Percentiles rank a stretch among this genome's conserved stretches.
These are phyloP conservation scores for Pammene aurita DNA, from an alignment of 2,888 invertebrate genomes.

Conservation along the genomic window DNA sequence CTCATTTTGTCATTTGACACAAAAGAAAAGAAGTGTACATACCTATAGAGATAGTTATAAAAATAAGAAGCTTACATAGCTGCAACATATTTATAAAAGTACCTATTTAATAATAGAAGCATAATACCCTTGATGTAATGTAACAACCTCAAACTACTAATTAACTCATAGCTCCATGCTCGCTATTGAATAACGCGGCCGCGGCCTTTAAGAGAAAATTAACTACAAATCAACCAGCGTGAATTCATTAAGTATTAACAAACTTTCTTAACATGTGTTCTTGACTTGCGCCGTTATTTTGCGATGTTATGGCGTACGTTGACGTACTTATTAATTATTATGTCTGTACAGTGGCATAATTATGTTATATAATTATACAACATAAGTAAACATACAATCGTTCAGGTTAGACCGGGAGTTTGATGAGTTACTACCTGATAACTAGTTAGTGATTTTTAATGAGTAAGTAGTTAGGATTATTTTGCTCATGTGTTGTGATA, in stretches of 20 bases:
- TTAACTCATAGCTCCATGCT: conserved; percentile 53
- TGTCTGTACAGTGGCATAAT: conserved; percentile 9
- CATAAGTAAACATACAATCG: neutral
- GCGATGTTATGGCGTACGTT: conserved; percentile 45
- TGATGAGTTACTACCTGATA: too few relatives aligned
- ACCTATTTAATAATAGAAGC: neutral
- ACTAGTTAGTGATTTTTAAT: too few relatives aligned
- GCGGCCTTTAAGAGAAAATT: conserved; percentile 67
- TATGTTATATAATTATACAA: neutral
- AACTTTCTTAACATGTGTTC: conserved; percentile 80
- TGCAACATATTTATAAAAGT: neutral
- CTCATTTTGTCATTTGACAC: too few relatives aligned
- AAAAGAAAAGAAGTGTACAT: too few relatives aligned
- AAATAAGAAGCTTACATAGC: too few relatives aligned
- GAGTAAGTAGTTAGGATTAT: too few relatives aligned
- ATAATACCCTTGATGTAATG: neutral
- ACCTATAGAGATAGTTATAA: too few relatives aligned
- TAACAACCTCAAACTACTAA: conserved; percentile 27
- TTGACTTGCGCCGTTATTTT: conserved; percentile 65
- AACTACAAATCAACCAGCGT: conserved; percentile 75
- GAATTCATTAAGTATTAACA: conserved; percentile 79
- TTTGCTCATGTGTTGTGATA: too few relatives aligned
- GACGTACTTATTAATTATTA: conserved; percentile 44
- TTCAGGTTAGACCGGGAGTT: too few relatives aligned
- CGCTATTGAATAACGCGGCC: conserved; percentile 72